A percentile compares a stretch with the other conserved stretches of the same genome.
phyloP scores from a whole-genome alignment of 2,113 vertebrate species.

The Cygnus atratus region DNA sequence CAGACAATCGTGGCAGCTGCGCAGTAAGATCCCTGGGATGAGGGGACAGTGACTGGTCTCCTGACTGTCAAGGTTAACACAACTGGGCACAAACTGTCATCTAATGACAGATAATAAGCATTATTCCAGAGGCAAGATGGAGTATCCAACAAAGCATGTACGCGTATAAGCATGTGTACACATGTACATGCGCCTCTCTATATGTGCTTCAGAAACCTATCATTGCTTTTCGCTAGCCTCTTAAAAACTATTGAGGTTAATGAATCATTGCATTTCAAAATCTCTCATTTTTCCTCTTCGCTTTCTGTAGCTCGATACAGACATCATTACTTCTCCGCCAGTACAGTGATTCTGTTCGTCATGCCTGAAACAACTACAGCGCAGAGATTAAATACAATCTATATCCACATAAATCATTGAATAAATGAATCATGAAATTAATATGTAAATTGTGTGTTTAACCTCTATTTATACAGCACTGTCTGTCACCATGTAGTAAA shows the following conservation, averaged over 20 bases:
- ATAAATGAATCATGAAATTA: slow-evolving; percentile 97
- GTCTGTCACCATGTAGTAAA: slow-evolving; percentile 90
- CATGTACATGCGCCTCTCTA: not conserved
- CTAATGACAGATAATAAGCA: not conserved
- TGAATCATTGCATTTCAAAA: slow-evolving; percentile 59
- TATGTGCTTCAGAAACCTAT: slow-evolving; percentile 30
- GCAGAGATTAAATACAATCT: slow-evolving; percentile 88
- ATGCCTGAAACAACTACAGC: slow-evolving; percentile 82
- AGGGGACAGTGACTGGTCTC: not conserved
- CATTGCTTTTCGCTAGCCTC: slow-evolving; percentile 34
- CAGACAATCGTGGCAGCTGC: rapidly evolving
- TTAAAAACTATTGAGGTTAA: slow-evolving; percentile 62
- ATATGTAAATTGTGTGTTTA: slow-evolving; percentile 96
- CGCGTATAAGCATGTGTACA: not conserved
- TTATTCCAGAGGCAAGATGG: not conserved
- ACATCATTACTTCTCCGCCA: slow-evolving; percentile 72
- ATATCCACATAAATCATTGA: slow-evolving; percentile 92
- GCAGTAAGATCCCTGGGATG: rapidly evolving
- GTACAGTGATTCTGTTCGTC: slow-evolving; percentile 73
- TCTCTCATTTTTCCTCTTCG: slow-evolving; percentile 28
- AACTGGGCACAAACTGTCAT: not conserved
- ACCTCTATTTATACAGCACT: slow-evolving; percentile 92
- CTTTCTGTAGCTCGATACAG: slow-evolving; percentile 67
- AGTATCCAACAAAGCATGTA: not conserved
- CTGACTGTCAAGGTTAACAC: not conserved